Evolutionary conservation across 2,797 vertebrate genomes (phyloP).

Genomic region (Hephaestus fuliginosus): DNA sequence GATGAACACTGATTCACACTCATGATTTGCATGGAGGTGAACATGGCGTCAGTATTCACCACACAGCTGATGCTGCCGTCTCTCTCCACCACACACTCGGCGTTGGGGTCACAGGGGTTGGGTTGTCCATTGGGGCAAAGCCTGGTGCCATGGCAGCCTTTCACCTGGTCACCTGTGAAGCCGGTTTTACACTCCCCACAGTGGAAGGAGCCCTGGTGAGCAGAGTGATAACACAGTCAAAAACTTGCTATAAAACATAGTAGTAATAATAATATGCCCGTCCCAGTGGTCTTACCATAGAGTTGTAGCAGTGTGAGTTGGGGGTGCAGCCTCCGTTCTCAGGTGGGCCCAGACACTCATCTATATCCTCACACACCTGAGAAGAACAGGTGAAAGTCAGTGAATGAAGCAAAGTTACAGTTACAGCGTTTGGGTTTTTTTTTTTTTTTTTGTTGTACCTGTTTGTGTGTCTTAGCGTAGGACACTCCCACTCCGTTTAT

Average conservation of each 20-base stretch:
- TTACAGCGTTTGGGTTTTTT: too few relatives aligned
- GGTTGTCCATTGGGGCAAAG: constrained; percentile 89
- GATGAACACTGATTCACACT: neutral
- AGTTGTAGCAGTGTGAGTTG: constrained; percentile 95
- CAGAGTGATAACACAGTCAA: constrained; percentile 36
- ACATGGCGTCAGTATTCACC: constrained; percentile 75
- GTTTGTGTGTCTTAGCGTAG: constrained; percentile 91
- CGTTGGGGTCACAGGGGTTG: constrained; percentile 92
- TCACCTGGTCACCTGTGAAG: constrained; percentile 91
- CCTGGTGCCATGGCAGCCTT: constrained; percentile 88
- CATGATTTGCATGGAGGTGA: neutral
- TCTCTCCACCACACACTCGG: constrained; percentile 90
- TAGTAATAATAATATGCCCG: neutral
- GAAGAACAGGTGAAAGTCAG: neutral
- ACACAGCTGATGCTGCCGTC: constrained; percentile 90
- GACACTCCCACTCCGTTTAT: constrained; percentile 90
- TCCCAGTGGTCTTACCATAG: constrained; percentile 86
- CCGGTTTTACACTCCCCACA: constrained; percentile 93
- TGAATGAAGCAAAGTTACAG: neutral
- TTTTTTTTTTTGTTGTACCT: constrained; percentile 82
- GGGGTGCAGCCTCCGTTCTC: constrained; percentile 90
- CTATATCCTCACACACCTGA: constrained; percentile 88
- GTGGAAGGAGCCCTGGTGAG: constrained; percentile 91
- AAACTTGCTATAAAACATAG: neutral
- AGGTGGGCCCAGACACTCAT: constrained; percentile 90